phyloP scores from a whole-genome alignment of 2,797 vertebrate species.

The Lacerta agilis region DNA sequence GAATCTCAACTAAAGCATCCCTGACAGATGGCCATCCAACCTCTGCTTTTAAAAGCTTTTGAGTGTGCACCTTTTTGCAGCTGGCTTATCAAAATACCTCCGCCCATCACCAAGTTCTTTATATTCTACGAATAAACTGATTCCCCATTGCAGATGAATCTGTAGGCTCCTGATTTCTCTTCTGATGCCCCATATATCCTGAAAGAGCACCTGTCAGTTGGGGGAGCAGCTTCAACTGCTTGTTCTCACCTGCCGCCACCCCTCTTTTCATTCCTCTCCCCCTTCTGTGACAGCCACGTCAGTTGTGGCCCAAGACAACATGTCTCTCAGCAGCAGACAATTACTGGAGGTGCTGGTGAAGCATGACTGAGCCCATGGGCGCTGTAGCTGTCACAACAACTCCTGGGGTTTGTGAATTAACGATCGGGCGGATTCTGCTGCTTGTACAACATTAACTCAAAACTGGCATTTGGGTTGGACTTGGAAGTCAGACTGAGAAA shows the following conservation, averaged over 20 bases:
- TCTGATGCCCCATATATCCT: constrained; percentile 18
- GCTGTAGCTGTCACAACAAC: constrained; percentile 59
- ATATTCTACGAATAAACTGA: constrained; percentile 43
- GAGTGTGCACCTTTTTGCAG: not conserved
- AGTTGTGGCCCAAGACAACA: constrained; percentile 57
- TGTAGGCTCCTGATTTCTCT: constrained; percentile 19
- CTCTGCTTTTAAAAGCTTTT: no score
- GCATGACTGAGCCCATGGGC: constrained; percentile 61
- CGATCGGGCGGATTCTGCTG: constrained; percentile 68
- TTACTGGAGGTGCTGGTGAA: constrained; percentile 55
- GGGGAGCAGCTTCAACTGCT: constrained; percentile 61
- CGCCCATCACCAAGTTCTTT: constrained; percentile 24
- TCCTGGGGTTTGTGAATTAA: constrained; percentile 73
- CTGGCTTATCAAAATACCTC: constrained; percentile 32
- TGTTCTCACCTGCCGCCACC: constrained; percentile 55
- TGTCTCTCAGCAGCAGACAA: constrained; percentile 62
- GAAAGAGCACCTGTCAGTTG: constrained; percentile 58
- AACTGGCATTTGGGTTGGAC: constrained; percentile 36
- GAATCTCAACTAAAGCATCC: no score
- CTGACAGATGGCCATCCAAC: no score
- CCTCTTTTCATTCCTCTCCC: constrained; percentile 39
- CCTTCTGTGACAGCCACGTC: constrained; percentile 50
- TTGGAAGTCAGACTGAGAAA: not conserved
- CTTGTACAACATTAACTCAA: constrained; percentile 61
- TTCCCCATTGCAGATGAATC: constrained; percentile 21